phyloP scores from a whole-genome alignment of 1,140 invertebrate genomes.

The Myzus persicae region DNA sequence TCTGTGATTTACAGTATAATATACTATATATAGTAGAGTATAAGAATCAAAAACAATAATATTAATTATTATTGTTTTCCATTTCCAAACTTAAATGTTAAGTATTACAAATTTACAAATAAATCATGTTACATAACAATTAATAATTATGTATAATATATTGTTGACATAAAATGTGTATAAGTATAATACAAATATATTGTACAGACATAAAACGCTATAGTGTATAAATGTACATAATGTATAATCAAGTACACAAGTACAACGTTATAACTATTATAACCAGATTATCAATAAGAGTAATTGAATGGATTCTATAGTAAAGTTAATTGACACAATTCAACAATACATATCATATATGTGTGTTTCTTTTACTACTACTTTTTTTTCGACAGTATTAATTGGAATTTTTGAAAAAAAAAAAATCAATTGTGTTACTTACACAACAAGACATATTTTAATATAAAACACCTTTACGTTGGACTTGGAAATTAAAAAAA shows the following conservation, averaged over 20 bases:
- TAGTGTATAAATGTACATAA: not conserved
- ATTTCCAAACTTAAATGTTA: constrained; percentile 20
- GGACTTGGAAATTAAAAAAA: not conserved
- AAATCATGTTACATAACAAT: constrained; percentile 27
- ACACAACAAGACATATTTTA: not conserved
- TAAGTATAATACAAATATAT: not conserved
- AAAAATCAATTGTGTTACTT: not conserved
- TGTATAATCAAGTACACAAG: not conserved
- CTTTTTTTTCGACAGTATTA: not conserved
- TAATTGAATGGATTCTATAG: not conserved
- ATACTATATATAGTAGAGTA: not conserved
- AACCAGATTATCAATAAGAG: not conserved
- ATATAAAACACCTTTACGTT: not conserved
- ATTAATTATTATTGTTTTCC: constrained; percentile 6
- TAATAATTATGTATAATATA: not conserved
- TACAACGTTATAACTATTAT: not conserved
- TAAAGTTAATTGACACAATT: constrained; percentile 4
- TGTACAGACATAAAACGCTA: not conserved
- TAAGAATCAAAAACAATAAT: constrained; percentile 3
- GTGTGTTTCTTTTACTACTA: not conserved
- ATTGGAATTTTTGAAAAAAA: not conserved
- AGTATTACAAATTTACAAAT: constrained; percentile 35
- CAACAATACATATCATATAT: constrained; percentile 19
- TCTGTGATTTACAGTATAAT: not conserved
- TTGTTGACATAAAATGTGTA: constrained; percentile 25